These are phyloP conservation scores for Lypha dubia DNA, from an alignment of 2,888 invertebrate species.

Conservation along the genomic window DNA sequence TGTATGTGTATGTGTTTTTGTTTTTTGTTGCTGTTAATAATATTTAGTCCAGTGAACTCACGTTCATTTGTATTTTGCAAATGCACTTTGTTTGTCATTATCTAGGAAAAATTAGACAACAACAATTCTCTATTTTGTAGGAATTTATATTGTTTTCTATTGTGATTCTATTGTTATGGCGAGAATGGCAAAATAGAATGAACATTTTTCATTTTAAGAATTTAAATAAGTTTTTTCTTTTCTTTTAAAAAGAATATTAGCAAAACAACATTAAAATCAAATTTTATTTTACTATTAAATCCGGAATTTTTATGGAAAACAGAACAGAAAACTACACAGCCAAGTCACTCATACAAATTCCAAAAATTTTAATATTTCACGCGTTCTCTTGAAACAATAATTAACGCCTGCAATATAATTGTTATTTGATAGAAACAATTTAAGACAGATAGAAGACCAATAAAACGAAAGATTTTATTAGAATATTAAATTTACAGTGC, in stretches of 20 bases:
- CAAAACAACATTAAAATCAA: constrained; percentile 16
- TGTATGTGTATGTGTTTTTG: constrained; percentile 15
- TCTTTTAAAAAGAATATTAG: not conserved
- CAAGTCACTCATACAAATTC: not conserved
- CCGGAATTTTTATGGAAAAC: not conserved
- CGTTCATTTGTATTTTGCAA: constrained; percentile 59
- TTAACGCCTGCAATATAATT: not conserved
- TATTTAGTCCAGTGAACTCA: constrained; percentile 61
- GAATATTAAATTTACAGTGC: too few relatives aligned
- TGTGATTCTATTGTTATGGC: constrained; percentile 37
- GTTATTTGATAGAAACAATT: too few relatives aligned
- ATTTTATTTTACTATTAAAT: constrained; percentile 15
- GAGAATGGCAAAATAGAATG: not conserved
- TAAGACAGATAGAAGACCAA: too few relatives aligned
- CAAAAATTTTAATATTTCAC: not conserved
- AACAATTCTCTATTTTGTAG: constrained; percentile 24
- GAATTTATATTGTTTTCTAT: constrained; percentile 38
- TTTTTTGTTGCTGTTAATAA: not conserved
- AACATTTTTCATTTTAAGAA: constrained; percentile 41
- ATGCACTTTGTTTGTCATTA: constrained; percentile 69
- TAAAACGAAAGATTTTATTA: too few relatives aligned
- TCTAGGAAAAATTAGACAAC: constrained; percentile 65
- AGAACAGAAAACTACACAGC: not conserved
- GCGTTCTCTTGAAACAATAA: not conserved
- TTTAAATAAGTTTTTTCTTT: constrained; percentile 39